phyloP scores from a whole-genome alignment of 2,888 invertebrate genomes.

The Autographa pulchrina region DNA sequence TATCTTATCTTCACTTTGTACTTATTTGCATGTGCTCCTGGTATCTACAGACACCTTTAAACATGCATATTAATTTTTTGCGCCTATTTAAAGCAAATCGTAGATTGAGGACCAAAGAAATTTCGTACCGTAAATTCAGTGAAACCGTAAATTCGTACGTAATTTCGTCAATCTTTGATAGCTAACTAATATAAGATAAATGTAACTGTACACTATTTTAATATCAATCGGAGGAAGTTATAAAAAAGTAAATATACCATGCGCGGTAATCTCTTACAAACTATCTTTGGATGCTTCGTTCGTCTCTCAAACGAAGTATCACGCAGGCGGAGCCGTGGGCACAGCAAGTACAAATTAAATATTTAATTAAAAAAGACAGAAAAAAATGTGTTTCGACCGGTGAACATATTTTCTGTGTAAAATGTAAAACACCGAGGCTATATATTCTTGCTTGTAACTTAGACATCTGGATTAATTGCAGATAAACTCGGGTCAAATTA shows the following conservation, averaged over 20 bases:
- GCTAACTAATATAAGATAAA: neutral
- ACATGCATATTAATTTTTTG: neutral
- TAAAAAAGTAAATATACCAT: neutral
- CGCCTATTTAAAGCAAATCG: neutral
- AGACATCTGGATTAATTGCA: slow-evolving; percentile 42
- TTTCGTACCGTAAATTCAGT: neutral
- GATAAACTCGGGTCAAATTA: slow-evolving; percentile 52
- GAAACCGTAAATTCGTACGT: no score
- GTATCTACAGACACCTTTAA: neutral
- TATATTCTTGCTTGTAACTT: slow-evolving; percentile 51
- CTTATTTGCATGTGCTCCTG: neutral
- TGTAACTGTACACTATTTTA: neutral
- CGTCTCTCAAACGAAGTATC: neutral
- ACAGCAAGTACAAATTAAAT: neutral
- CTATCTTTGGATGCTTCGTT: neutral
- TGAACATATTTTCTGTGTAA: neutral
- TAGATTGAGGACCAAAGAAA: neutral
- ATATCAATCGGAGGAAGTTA: slow-evolving; percentile 1
- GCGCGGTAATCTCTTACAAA: neutral
- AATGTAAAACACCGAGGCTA: slow-evolving; percentile 19
- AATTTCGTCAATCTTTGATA: neutral
- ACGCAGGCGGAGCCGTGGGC: neutral
- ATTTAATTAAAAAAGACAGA: neutral
- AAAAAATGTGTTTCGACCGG: neutral
- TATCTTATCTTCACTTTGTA: neutral